Conservation (phyloP, 2,113 vertebrate species). For the Hydropotes inermis region DNA sequence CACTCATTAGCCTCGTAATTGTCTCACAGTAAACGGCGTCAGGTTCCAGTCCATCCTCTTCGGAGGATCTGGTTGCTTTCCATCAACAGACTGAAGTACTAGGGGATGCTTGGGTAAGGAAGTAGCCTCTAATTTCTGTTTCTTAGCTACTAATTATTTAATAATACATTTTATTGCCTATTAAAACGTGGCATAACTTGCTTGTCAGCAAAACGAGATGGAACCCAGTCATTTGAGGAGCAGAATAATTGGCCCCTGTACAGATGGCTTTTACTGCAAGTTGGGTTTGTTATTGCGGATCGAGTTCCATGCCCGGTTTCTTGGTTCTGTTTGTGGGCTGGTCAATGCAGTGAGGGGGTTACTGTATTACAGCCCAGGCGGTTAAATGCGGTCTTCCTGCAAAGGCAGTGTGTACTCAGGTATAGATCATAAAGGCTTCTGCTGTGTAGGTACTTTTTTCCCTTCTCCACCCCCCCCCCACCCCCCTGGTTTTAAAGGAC, state of each 20-base stretch:
- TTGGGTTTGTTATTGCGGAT: constrained; percentile 67
- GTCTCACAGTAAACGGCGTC: constrained; percentile 84
- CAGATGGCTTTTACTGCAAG: constrained; percentile 83
- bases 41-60: constrained; percentile 81
- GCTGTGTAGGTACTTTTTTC: constrained; percentile 40
- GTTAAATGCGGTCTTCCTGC: not conserved
- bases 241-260: constrained; percentile 83
- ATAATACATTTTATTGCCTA: constrained; percentile 89
- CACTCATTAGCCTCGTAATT: constrained; percentile 84
- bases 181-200: constrained; percentile 87
- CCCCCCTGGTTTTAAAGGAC: constrained; percentile 49
- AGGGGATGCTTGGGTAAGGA: constrained; percentile 78
- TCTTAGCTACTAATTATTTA: constrained; percentile 90
- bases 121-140: constrained; percentile 85
- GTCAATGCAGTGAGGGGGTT: constrained; percentile 44
- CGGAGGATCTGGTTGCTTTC: constrained; percentile 80
- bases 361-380: constrained; percentile 43
- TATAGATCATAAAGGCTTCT: constrained; percentile 53
- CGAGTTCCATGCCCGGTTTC: constrained; percentile 72
- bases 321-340: constrained; percentile 47
- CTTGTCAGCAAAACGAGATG: constrained; percentile 87
- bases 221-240: constrained; percentile 82
- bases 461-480: not conserved
- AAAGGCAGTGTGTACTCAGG: constrained; percentile 33
- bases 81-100: constrained; percentile 82